Percentiles rank a stretch among this genome's conserved stretches.
Conservation (phyloP, 2,888 invertebrate species). For the Drosophila paranaensis region DNA sequence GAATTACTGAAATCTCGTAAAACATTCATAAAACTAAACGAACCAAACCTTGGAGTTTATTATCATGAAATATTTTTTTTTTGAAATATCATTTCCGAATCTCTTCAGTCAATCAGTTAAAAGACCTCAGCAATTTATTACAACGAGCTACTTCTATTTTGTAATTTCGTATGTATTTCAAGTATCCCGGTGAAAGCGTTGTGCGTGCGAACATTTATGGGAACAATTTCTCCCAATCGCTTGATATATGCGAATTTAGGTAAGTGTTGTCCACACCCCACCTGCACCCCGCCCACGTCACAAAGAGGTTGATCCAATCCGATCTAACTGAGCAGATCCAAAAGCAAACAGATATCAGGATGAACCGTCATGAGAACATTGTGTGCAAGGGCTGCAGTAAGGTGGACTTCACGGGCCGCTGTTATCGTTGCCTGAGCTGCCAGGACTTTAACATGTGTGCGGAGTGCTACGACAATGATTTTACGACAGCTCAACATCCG, state of each 20-base stretch:
- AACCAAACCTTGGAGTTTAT: constrained; percentile 23
- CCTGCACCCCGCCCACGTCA: background rate
- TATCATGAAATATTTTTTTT: constrained; percentile 28
- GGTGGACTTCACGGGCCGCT: constrained; percentile 54
- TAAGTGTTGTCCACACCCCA: constrained; percentile 11
- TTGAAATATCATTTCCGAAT: constrained; percentile 33
- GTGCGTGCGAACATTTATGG: constrained; percentile 36
- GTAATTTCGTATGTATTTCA: constrained; percentile 39
- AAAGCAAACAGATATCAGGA: constrained; percentile 13
- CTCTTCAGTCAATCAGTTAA: constrained; percentile 33
- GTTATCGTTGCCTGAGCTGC: constrained; percentile 66
- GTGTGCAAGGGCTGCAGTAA: constrained; percentile 59
- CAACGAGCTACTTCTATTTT: constrained; percentile 32
- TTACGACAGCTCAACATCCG: constrained; percentile 49
- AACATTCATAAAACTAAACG: background rate
- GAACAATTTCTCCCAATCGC: constrained; percentile 2
- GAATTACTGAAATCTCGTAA: background rate
- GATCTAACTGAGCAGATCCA: background rate
- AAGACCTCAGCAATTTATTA: constrained; percentile 26
- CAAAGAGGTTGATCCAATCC: too few relatives aligned
- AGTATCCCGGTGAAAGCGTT: constrained; percentile 27
- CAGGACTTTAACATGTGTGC: constrained; percentile 59
- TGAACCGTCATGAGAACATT: constrained; percentile 65
- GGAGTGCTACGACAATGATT: constrained; percentile 61
- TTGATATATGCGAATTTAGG: constrained; percentile 15